These are phyloP conservation scores for Subacronicta megacephala DNA, from an alignment of 2,888 invertebrate species.

Conservation along the genomic window DNA sequence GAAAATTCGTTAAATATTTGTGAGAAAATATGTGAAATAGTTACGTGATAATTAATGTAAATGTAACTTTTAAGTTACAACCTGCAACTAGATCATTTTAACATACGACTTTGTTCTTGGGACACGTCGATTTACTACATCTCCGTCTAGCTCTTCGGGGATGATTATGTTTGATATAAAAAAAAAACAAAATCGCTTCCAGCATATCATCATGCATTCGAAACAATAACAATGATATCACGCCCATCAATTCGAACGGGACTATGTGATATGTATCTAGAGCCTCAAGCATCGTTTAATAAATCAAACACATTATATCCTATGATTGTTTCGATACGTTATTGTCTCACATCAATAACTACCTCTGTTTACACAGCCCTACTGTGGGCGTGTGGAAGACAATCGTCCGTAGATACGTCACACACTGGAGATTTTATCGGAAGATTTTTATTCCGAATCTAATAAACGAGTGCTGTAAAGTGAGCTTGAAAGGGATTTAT, in stretches of 20 bases:
- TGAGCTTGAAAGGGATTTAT: constrained; percentile 15
- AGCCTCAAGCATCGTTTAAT: constrained; percentile 75
- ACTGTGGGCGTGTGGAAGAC: constrained; percentile 66
- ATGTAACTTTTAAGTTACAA: no score
- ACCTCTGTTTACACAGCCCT: constrained; percentile 77
- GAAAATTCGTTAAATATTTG: no score
- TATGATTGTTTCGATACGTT: constrained; percentile 82
- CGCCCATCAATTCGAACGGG: constrained; percentile 65
- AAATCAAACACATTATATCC: constrained; percentile 84
- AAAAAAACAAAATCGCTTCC: constrained; percentile 37
- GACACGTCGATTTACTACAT: no score
- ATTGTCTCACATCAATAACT: constrained; percentile 83
- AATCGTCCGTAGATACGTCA: constrained; percentile 2
- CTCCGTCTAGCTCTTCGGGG: no score
- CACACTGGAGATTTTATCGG: constrained; percentile 16
- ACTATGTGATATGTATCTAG: constrained; percentile 60
- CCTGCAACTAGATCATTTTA: no score
- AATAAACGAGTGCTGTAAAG: constrained; percentile 10
- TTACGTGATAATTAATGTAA: no score
- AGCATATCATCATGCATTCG: constrained; percentile 35
- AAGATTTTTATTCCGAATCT: constrained; percentile 14
- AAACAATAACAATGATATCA: constrained; percentile 69
- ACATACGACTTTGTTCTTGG: no score
- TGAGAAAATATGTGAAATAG: no score
- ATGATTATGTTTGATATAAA: not conserved